A percentile compares a stretch with the other conserved stretches of the same genome.
Conservation (phyloP, 37 sponge, comb jelly and placozoan genomes). For the Chondrosia reniformis region DNA sequence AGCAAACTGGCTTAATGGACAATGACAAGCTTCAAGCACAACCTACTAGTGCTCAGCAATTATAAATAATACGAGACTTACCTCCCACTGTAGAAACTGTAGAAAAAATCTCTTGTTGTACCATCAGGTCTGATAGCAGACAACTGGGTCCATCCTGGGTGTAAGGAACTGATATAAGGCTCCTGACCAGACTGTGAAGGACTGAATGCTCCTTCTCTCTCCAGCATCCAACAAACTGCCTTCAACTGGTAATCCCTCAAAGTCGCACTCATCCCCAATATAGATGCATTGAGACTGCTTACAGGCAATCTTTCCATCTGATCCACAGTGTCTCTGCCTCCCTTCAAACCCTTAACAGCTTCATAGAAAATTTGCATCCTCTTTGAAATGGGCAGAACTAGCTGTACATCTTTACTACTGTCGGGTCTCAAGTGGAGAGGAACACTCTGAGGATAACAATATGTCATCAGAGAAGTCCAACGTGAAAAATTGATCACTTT, state of each 20-base stretch:
- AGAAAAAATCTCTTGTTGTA: slow-evolving; percentile 23
- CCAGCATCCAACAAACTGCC: slow-evolving; percentile 79
- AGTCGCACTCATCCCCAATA: slow-evolving; percentile 5
- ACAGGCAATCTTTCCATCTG: background rate
- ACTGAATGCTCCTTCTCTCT: slow-evolving; percentile 34
- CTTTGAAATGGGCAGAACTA: background rate
- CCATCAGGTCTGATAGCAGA: background rate
- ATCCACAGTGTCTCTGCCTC: background rate
- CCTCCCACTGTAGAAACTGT: slow-evolving; percentile 48
- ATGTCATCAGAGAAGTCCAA: background rate
- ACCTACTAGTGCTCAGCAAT: too few species aligned
- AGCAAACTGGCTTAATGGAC: too few species aligned
- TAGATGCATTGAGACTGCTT: background rate
- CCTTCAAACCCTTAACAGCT: background rate
- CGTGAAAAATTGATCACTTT: background rate
- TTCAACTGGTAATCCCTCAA: slow-evolving; percentile 59
- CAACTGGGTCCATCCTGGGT: slow-evolving; percentile 21
- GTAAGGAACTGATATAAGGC: background rate
- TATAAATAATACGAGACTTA: too few species aligned
- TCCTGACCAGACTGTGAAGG: background rate
- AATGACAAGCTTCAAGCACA: too few species aligned
- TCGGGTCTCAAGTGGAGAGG: background rate
- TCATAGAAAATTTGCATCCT: slow-evolving; percentile 18
- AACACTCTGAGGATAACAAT: background rate
- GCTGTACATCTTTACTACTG: background rate